Conservation (phyloP, 2,888 invertebrate species). For the Clitarchus hookeri region DNA sequence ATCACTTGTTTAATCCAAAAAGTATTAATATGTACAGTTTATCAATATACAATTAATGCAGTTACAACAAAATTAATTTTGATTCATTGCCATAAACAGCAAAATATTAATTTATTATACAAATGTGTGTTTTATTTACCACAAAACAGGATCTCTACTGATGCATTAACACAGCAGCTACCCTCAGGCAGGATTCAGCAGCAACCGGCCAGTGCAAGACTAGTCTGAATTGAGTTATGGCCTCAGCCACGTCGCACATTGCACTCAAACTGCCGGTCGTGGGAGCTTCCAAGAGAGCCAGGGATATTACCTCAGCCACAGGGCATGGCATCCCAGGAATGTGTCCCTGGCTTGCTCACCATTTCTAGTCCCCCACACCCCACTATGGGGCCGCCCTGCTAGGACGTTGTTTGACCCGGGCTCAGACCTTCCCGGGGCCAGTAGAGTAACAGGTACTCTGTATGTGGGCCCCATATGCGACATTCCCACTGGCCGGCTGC, state of each 20-base stretch:
- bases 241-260: conserved; percentile 70
- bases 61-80: too few relatives aligned
- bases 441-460: conserved; percentile 65
- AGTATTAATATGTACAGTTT: too few relatives aligned
- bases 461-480: conserved; percentile 73
- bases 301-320: conserved; percentile 57
- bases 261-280: conserved; percentile 74
- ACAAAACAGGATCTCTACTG: too few relatives aligned
- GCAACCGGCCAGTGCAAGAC: conserved; percentile 68
- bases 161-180: background rate
- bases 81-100: too few relatives aligned
- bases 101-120: too few relatives aligned
- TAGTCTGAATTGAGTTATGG: conserved; percentile 88
- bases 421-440: conserved; percentile 84
- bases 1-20: too few relatives aligned
- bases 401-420: conserved; percentile 69
- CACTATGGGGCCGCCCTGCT: conserved; percentile 70
- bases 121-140: too few relatives aligned
- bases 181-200: conserved; percentile 33
- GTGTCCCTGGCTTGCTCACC: conserved; percentile 62
- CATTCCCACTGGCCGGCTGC: conserved; percentile 69
- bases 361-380: conserved; percentile 78
- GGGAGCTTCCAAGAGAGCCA: conserved; percentile 68
- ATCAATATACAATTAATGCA: too few relatives aligned
- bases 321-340: conserved; percentile 46